Percentiles rank a stretch among this genome's conserved stretches.
These are phyloP conservation scores for Pseudorhombus dupliciocellatus DNA, from an alignment of 2,113 vertebrate genomes.

Conservation along the genomic window DNA sequence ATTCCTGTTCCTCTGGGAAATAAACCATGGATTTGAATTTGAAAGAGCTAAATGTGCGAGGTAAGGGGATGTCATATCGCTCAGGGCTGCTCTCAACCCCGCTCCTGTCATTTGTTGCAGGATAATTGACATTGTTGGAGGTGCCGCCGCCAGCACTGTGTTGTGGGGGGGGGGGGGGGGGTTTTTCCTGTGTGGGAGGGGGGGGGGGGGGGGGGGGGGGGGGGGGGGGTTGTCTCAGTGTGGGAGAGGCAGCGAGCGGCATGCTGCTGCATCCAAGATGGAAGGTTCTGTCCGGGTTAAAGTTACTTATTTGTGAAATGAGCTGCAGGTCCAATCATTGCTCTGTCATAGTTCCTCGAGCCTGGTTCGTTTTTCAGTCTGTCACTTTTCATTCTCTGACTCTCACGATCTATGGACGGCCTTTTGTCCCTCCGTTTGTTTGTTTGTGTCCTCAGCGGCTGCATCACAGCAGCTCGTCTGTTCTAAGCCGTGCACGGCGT, in stretches of 20 bases:
- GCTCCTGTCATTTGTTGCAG: constrained; percentile 60
- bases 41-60: constrained; percentile 59
- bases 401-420: too few relatives aligned
- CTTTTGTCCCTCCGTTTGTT: not conserved
- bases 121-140: constrained; percentile 66
- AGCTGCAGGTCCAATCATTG: constrained; percentile 16
- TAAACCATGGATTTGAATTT: constrained; percentile 63
- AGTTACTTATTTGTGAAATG: not conserved
- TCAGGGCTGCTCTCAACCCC: constrained; percentile 44
- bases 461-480: not conserved
- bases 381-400: not conserved
- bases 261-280: not conserved
- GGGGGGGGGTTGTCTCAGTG: constrained; percentile 33
- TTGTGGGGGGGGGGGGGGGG: not conserved
- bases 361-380: not conserved
- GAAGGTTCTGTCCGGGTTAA: not conserved
- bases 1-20: constrained; percentile 45
- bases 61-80: constrained; percentile 57
- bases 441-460: not conserved
- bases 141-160: constrained; percentile 30
- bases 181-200: constrained; percentile 32
- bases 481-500: not conserved
- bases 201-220: not conserved
- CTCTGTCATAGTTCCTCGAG: not conserved
- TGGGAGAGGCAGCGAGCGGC: constrained; percentile 5